Evolutionary conservation across 2,888 invertebrate genomes (phyloP).

Genomic region (Ephialtes manifestator): DNA sequence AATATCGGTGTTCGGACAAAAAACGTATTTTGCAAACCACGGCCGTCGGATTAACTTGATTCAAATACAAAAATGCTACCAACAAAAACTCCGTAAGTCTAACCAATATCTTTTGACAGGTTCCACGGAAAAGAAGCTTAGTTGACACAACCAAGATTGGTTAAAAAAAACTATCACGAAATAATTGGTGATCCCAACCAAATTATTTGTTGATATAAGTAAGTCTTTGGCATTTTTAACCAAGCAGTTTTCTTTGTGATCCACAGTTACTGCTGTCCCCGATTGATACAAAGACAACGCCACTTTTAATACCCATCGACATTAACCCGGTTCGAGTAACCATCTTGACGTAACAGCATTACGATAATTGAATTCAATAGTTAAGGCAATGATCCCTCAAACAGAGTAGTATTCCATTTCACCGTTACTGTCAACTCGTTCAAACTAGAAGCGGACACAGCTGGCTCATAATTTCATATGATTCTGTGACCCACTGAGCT

Average conservation of each 20-base stretch:
- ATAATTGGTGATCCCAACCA: too few relatives aligned
- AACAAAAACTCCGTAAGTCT: too few relatives aligned
- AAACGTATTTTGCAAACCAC: too few relatives aligned
- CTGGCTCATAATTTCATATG: constrained; percentile 35
- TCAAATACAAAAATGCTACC: neutral
- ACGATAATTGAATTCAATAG: constrained; percentile 1
- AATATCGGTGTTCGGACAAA: too few relatives aligned
- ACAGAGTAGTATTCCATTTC: neutral
- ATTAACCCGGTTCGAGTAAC: neutral
- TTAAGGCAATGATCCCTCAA: neutral
- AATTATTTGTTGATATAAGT: too few relatives aligned
- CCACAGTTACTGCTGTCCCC: neutral
- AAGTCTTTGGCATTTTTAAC: neutral
- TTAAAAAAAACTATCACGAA: too few relatives aligned
- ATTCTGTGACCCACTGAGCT: constrained; percentile 84
- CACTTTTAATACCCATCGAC: neutral
- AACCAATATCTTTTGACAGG: too few relatives aligned
- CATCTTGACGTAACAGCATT: neutral
- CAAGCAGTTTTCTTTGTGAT: neutral
- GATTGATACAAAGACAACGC: neutral
- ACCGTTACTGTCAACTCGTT: constrained; percentile 39
- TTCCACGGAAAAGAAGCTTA: too few relatives aligned
- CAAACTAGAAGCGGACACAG: constrained; percentile 9
- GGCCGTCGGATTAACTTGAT: too few relatives aligned
- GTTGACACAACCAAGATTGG: too few relatives aligned